phyloP scores from a whole-genome alignment of 2,888 invertebrate species.

The Philereme vetulata region DNA sequence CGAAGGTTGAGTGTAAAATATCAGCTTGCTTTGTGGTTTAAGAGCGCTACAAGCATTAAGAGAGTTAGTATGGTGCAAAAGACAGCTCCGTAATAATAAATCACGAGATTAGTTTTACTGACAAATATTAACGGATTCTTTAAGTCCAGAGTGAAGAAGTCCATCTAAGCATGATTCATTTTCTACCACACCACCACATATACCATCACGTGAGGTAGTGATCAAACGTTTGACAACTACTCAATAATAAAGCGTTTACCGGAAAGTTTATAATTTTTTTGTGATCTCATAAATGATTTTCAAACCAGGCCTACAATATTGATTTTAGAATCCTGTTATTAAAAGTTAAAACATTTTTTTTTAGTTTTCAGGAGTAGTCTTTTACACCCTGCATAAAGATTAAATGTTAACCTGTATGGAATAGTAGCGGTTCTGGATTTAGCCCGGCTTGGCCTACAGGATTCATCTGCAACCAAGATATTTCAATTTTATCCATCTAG shows the following conservation, averaged over 20 bases:
- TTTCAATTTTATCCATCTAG: slow-evolving; percentile 36
- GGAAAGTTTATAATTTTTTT: too few relatives aligned
- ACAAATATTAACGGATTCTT: background rate
- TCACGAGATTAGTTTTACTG: background rate
- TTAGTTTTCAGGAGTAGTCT: slow-evolving; percentile 17
- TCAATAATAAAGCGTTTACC: too few relatives aligned
- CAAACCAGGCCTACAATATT: too few relatives aligned
- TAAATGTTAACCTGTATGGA: slow-evolving; percentile 78
- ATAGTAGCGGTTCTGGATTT: slow-evolving; percentile 82
- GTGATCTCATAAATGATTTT: too few relatives aligned
- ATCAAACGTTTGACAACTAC: too few relatives aligned
- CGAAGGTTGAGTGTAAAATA: background rate
- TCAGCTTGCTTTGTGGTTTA: slow-evolving; percentile 1
- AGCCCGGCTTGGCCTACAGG: slow-evolving; percentile 83
- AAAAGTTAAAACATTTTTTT: background rate
- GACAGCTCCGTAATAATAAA: slow-evolving; percentile 9
- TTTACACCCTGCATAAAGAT: slow-evolving; percentile 34
- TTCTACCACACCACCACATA: too few relatives aligned
- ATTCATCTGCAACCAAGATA: slow-evolving; percentile 80
- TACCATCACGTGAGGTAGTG: too few relatives aligned
- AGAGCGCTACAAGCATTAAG: background rate
- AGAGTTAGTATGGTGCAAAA: slow-evolving; percentile 4
- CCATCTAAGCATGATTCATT: too few relatives aligned
- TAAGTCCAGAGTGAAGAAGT: too few relatives aligned
- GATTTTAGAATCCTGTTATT: too few relatives aligned